Evolutionary conservation across 2,888 invertebrate species (phyloP).

Genomic region (Eudemis profundana): DNA sequence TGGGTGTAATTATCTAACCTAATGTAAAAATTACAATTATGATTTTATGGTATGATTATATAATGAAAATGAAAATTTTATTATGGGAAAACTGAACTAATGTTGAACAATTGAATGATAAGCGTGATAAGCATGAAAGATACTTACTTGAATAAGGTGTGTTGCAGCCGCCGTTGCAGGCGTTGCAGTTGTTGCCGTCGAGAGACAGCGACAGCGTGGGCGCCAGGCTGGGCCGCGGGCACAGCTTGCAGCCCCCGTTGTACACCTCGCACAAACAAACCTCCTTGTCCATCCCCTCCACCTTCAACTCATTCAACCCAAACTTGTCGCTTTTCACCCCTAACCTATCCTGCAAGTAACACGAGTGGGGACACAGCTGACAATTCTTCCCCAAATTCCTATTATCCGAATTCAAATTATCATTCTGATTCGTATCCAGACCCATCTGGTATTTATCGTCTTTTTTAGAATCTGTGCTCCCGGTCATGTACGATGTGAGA

Average conservation of each 20-base stretch:
- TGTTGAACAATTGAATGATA: too few relatives aligned
- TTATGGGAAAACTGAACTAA: too few relatives aligned
- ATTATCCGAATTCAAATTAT: conserved; percentile 63
- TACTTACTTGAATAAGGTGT: conserved; percentile 70
- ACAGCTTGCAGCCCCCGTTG: conserved; percentile 79
- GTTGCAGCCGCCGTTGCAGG: conserved; percentile 66
- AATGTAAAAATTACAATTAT: too few relatives aligned
- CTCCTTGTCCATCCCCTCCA: conserved; percentile 69
- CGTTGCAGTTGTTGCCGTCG: conserved; percentile 66
- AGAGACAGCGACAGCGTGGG: conserved; percentile 60
- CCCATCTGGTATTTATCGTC: conserved; percentile 60
- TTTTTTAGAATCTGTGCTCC: conserved; percentile 62
- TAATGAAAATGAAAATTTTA: too few relatives aligned
- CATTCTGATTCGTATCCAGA: conserved; percentile 69
- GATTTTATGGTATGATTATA: too few relatives aligned
- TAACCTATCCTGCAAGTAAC: conserved; percentile 63
- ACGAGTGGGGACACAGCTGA: conserved; percentile 68
- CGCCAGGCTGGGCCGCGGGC: conserved; percentile 66
- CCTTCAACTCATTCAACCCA: conserved; percentile 75
- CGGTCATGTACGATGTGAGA: conserved; percentile 77
- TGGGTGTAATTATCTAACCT: too few relatives aligned
- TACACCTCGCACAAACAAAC: conserved; percentile 78
- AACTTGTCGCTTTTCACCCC: conserved; percentile 68
- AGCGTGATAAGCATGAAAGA: too few relatives aligned
- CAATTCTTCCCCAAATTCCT: conserved; percentile 65